These are phyloP conservation scores for Enteromius unitaeniatus DNA, from an alignment of 2,797 vertebrate genomes.

Conservation along the genomic window DNA sequence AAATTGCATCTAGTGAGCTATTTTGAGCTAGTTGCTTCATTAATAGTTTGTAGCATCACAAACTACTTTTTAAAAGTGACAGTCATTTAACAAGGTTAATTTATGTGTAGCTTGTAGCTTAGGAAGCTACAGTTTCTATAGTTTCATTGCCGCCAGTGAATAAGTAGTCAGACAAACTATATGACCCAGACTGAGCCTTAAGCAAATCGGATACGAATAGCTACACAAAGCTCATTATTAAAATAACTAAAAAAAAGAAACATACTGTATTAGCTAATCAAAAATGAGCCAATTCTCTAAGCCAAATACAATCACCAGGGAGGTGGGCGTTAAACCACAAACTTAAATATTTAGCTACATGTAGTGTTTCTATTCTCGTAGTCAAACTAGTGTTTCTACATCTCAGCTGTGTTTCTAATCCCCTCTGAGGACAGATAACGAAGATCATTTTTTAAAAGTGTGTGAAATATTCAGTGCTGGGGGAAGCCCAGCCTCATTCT, in stretches of 20 bases:
- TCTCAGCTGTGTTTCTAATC: constrained; percentile 59
- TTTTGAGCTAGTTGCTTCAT: neutral
- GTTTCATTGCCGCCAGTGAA: neutral
- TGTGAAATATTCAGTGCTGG: constrained; percentile 61
- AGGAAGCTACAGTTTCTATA: constrained; percentile 3
- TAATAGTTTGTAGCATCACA: neutral
- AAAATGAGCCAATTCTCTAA: constrained; percentile 58
- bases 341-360: constrained; percentile 5
- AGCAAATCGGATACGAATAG: constrained; percentile 46
- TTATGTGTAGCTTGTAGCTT: neutral
- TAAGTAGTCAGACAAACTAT: constrained; percentile 10
- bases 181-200: constrained; percentile 31
- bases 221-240: constrained; percentile 34
- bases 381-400: neutral
- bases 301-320: constrained; percentile 40
- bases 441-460: constrained; percentile 65
- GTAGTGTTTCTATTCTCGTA: neutral
- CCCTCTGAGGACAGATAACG: constrained; percentile 62
- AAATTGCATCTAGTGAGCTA: constrained; percentile 2
- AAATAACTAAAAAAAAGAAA: constrained; percentile 6
- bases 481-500: constrained; percentile 52
- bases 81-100: neutral
- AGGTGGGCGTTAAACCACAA: constrained; percentile 12
- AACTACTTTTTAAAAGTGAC: constrained; percentile 10
- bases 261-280: constrained; percentile 58